Percentiles rank a stretch among this genome's conserved stretches.
phyloP scores from a whole-genome alignment of 2,113 vertebrate genomes.

The Nicator chloris region DNA sequence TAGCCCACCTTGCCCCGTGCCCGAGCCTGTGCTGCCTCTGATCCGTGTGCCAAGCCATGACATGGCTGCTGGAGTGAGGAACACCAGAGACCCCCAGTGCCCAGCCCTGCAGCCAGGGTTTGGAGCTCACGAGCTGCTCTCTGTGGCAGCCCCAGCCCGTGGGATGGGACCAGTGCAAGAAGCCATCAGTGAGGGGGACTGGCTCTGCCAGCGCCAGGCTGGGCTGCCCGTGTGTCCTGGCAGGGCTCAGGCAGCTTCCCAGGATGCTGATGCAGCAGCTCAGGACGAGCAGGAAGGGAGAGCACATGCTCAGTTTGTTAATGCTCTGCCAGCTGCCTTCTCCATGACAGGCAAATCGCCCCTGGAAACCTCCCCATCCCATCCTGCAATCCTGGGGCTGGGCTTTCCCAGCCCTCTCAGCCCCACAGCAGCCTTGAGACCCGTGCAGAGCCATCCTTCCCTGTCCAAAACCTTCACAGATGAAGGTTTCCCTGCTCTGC shows the following conservation, averaged over 20 bases:
- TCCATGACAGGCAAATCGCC: accelerated
- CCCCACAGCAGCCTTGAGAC: background rate
- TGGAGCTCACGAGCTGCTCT: background rate
- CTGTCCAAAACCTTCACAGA: background rate
- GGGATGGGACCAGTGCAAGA: background rate
- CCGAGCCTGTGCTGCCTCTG: accelerated
- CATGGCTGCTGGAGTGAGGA: background rate
- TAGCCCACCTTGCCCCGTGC: accelerated
- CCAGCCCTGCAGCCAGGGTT: background rate
- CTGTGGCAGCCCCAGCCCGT: background rate
- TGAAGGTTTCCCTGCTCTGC: background rate
- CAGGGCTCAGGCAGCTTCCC: background rate
- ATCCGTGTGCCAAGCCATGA: accelerated
- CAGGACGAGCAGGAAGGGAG: background rate
- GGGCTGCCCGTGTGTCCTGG: background rate
- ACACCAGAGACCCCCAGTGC: background rate
- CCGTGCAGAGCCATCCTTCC: background rate
- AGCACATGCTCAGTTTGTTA: background rate
- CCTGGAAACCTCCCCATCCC: background rate
- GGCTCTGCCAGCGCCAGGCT: background rate
- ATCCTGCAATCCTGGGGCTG: accelerated
- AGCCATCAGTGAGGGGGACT: background rate
- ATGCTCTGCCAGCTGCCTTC: background rate
- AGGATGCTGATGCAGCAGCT: background rate
- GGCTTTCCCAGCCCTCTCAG: background rate